Conservation (phyloP, 2,888 invertebrate genomes). For the Sussaba pulchella region DNA sequence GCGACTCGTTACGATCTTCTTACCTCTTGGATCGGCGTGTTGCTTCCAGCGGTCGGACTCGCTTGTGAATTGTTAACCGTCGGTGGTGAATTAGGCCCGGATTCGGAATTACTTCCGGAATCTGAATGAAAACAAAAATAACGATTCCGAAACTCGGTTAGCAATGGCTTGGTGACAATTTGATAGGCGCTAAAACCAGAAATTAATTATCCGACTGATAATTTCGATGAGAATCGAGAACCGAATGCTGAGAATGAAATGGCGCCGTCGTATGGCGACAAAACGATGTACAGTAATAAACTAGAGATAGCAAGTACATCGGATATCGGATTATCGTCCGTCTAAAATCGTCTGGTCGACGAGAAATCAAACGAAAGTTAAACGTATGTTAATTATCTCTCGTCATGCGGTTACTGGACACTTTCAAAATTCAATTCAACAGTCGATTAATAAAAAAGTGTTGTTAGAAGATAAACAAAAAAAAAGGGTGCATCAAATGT, state of each 20-base stretch:
- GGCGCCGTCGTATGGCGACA: no score
- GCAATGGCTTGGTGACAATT: neutral
- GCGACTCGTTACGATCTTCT: slow-evolving; percentile 30
- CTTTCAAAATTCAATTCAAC: slow-evolving; percentile 81
- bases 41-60: slow-evolving; percentile 87
- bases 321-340: neutral
- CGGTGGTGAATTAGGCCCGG: slow-evolving; percentile 91
- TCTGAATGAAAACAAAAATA: slow-evolving; percentile 83
- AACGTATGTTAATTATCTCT: slow-evolving; percentile 60
- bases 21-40: slow-evolving; percentile 91
- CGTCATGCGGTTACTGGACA: slow-evolving; percentile 82
- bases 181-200: neutral
- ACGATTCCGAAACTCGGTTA: slow-evolving; percentile 42
- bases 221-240: neutral
- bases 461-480: slow-evolving; percentile 12
- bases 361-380: slow-evolving; percentile 27
- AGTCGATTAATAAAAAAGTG: slow-evolving; percentile 76
- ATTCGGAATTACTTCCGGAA: slow-evolving; percentile 89
- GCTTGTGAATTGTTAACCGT: slow-evolving; percentile 86
- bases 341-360: no score
- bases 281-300: neutral
- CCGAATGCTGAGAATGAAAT: neutral
- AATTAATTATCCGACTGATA: slow-evolving; percentile 17
- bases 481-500: slow-evolving; percentile 79
- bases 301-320: neutral